Conservation (phyloP, 1,140 invertebrate species). For the Dysdera silvatica region DNA sequence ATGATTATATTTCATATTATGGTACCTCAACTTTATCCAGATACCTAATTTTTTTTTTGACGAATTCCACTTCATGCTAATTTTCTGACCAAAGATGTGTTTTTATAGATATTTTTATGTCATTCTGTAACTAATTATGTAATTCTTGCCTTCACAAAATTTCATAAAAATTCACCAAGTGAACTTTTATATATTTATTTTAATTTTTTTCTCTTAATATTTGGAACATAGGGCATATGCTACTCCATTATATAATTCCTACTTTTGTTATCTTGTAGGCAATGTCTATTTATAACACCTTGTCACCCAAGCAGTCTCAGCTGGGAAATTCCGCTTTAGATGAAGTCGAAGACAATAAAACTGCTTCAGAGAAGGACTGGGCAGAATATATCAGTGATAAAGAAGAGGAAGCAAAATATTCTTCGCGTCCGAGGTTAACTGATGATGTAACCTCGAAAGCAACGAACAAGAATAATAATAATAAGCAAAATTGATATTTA, state of each 20-base stretch:
- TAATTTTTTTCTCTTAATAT: not conserved
- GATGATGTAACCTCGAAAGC: too few relatives aligned
- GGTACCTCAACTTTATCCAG: too few relatives aligned
- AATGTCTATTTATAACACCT: constrained; percentile 59
- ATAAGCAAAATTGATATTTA: too few relatives aligned
- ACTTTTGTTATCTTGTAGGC: constrained; percentile 49
- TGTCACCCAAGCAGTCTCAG: constrained; percentile 42
- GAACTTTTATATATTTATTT: not conserved
- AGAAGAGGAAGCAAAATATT: constrained; percentile 40
- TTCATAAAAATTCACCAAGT: not conserved
- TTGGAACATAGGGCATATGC: not conserved
- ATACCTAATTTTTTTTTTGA: too few relatives aligned
- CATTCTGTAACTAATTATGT: constrained; percentile 13
- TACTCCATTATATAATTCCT: not conserved
- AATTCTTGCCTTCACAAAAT: not conserved
- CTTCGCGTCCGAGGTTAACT: too few relatives aligned
- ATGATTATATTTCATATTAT: too few relatives aligned
- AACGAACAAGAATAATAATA: too few relatives aligned
- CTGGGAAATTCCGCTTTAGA: not conserved
- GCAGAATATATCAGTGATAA: constrained; percentile 53
- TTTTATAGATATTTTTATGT: constrained; percentile 6
- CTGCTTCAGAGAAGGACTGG: constrained; percentile 35
- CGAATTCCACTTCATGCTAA: too few relatives aligned
- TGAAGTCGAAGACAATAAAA: constrained; percentile 1
- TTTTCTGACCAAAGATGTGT: constrained; percentile 8